Base-by-base conservation (phyloP, 2,113 vertebrate species). In the Psittacula cyanocephala region DNA sequence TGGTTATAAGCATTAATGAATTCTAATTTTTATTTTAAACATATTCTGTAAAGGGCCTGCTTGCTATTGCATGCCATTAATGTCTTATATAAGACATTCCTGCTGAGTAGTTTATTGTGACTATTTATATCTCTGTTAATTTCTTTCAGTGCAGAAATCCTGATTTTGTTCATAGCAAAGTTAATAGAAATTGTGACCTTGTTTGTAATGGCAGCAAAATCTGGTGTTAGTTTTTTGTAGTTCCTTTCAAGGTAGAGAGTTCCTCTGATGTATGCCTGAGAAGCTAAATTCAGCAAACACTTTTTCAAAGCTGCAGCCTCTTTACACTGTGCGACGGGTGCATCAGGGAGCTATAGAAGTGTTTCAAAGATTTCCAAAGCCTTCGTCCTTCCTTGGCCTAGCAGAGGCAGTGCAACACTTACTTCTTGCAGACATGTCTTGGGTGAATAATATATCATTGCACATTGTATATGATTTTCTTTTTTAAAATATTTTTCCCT, bases 51-150 rank as follows among this genome's bases (percentile, higher is more conserved):
- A 65, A 86, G 50, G 41, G 15, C 19, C 15, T 43, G 20, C 63
- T 79, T 69, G 33, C 24, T 83, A 11, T 35, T 62, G 59, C 41
- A 8, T 55, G 59, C 83, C 77, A 49, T 93, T 93, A 81, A 49
- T 37, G 24, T 77, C 60, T 86, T 83, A 53, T 1, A 3, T 37
- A 92, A 86, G 35, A 20, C 10, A 28, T 35, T 76, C 79, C 76
- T 77, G 53, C 76, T 57, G 80, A 77, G 41, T 39, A 72, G 59
- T 77, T 90, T 91, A 91, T 93, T 65, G 49, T 62, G 64, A 46
- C n/a, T 92, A 46, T 89, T 93, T 92, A 39, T 91, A 78, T 78
- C 88, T 80, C 64, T 70, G 4, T 91, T 91, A 44, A 81, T 94
- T 86, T 83, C 44, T 93, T 76, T 37, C 47, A 39, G 65, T 49